Conservation (phyloP, 35 echinoderm and acorn worm species). For the Anneissia japonica region DNA sequence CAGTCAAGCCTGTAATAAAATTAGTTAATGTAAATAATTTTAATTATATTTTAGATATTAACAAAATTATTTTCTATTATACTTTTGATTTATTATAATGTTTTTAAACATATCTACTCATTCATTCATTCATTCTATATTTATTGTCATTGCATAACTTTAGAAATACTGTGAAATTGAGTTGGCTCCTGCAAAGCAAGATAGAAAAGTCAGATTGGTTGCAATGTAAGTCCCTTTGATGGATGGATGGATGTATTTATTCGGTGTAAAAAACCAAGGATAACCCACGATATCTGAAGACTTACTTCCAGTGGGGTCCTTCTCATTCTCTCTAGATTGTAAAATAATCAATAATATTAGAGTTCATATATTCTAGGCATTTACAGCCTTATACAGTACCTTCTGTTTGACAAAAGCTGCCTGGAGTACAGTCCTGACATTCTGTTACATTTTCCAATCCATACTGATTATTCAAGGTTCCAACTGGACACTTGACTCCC, state of each 20-base stretch:
- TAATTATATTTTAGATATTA: background rate
- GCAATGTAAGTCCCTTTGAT: background rate
- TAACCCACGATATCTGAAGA: too few species aligned
- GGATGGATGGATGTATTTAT: too few species aligned
- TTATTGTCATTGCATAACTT: too few species aligned
- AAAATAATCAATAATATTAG: too few species aligned
- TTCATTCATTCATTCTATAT: too few species aligned
- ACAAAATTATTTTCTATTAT: background rate
- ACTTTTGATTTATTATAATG: background rate
- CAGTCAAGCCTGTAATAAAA: constrained; percentile 58
- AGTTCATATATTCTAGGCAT: too few species aligned
- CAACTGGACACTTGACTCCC: constrained; percentile 82
- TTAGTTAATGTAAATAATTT: background rate
- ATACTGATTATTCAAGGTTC: constrained; percentile 86
- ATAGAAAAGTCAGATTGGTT: background rate
- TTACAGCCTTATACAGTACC: too few species aligned
- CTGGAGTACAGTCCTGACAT: constrained; percentile 79
- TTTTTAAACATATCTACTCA: too few species aligned
- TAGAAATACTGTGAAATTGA: background rate
- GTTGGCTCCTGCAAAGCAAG: background rate
- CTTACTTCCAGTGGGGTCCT: too few species aligned
- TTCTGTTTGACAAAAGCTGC: constrained; percentile 76
- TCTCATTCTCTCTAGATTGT: background rate
- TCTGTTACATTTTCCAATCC: constrained; percentile 96
- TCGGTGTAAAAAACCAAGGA: too few species aligned